Base-by-base conservation (phyloP, 1,140 invertebrate species). In the Reticulitermes speratus region DNA sequence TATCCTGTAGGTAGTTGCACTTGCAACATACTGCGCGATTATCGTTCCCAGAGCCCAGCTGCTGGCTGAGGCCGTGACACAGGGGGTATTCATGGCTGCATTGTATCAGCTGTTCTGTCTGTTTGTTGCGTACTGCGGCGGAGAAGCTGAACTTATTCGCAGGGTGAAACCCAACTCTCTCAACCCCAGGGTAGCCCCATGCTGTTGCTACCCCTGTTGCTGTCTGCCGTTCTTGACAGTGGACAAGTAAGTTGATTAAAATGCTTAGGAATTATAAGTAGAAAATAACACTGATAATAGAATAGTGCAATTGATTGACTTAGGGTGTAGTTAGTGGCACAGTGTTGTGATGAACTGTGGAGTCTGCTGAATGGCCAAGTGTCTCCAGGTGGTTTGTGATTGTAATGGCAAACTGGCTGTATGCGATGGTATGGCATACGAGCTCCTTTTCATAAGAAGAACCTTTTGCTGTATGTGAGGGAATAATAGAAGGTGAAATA, bases 121-220 rank as follows among this genome's bases (percentile, higher is more conserved):
- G 25, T 90, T 94, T 44, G 90, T 95, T 3, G 92, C 92, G 0
- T 94, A 95, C 87, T 93, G 93, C 83, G 94, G 93, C 0, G 94
- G 94, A 0, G 90, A 91, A 85, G 92, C 92, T 25, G 91, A 93
- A 88, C 88, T 94, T 11, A 91, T 94, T 32, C 91, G 92, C 89
- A 92, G 90, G 87, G 90, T 91, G 0, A 91, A 92, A 87, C 90
- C 91, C 85, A 88, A 90, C 85, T 90, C 90, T 7, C 88, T 94
- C 83, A 92, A 92, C 88, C 90, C 92, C 0, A 90, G 92, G 87
- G 93, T 93, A 11, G 90, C 91, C 32, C 94, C 94, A 7, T 94
- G 93, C 88, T 95, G 94, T 87, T 94, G 93, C 87, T 94, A 92
- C 92, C 93, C 94, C 93, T 94, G 93, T 87, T 89, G 86, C 48